Conservation (phyloP, 2,888 invertebrate genomes). For the Tachina fera region DNA sequence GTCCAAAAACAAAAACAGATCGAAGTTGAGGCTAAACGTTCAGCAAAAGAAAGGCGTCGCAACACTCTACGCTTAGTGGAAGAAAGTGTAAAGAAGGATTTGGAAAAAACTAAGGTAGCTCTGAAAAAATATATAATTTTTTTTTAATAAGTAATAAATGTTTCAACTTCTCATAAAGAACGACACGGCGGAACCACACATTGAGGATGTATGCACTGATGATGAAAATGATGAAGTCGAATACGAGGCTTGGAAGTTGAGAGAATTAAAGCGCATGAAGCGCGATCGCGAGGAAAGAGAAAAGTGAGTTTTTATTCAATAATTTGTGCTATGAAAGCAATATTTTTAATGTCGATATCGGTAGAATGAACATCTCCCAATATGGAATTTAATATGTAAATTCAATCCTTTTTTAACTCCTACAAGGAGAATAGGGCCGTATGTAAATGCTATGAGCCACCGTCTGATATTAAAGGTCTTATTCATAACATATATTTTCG, state of each 20-base stretch:
- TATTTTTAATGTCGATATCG: not conserved
- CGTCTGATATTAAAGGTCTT: no score
- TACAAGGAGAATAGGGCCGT: no score
- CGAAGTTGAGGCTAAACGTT: conserved; percentile 91
- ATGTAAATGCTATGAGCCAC: no score
- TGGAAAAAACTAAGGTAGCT: conserved; percentile 85
- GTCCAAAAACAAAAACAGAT: conserved; percentile 91
- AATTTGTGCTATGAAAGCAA: not conserved
- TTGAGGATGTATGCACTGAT: conserved; percentile 94
- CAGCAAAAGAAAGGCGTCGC: conserved; percentile 93
- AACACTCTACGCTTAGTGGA: conserved; percentile 96
- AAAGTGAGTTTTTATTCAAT: conserved; percentile 86
- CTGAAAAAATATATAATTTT: no score
- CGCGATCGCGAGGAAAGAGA: conserved; percentile 98
- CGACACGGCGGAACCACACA: conserved; percentile 89
- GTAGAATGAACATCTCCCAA: no score
- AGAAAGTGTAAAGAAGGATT: conserved; percentile 93
- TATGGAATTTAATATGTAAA: not conserved
- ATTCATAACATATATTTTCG: no score
- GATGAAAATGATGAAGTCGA: conserved; percentile 98
- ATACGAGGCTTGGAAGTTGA: conserved; percentile 98
- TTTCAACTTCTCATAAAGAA: conserved; percentile 80
- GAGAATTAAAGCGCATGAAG: conserved; percentile 98
- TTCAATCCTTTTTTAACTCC: no score
- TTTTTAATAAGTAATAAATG: not conserved